These are phyloP conservation scores for Drosophila mettleri DNA, from an alignment of 2,888 invertebrate species.

Conservation along the genomic window DNA sequence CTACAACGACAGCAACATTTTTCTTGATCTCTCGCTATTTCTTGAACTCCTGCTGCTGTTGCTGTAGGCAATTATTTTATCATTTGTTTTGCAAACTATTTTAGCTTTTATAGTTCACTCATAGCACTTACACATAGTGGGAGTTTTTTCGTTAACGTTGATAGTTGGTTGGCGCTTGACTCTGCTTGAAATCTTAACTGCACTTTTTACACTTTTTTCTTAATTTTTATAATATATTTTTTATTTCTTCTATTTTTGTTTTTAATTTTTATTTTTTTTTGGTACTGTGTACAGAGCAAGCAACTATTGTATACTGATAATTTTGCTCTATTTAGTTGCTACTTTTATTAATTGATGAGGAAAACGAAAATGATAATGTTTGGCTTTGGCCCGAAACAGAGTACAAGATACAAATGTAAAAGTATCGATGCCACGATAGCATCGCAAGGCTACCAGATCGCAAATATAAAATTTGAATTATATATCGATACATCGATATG, in stretches of 20 bases:
- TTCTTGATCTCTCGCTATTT: slow-evolving; percentile 26
- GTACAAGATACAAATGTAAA: slow-evolving; percentile 38
- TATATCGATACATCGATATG: slow-evolving; percentile 45
- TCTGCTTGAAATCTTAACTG: slow-evolving; percentile 26
- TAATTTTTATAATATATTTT: slow-evolving; percentile 3
- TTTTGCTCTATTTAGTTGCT: slow-evolving; percentile 37
- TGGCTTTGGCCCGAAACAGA: slow-evolving; percentile 61
- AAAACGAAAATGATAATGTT: slow-evolving; percentile 67
- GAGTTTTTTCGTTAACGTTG: slow-evolving; percentile 30
- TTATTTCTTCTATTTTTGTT: slow-evolving; percentile 4
- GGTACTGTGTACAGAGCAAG: slow-evolving; percentile 46
- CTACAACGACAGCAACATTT: slow-evolving; percentile 31
- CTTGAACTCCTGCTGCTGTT: slow-evolving; percentile 31
- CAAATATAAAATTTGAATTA: not conserved
- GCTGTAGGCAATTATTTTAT: slow-evolving; percentile 35
- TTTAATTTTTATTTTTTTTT: slow-evolving; percentile 8
- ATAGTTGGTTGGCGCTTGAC: slow-evolving; percentile 32
- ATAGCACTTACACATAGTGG: slow-evolving; percentile 53
- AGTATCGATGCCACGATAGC: slow-evolving; percentile 48
- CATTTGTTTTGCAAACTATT: slow-evolving; percentile 21
- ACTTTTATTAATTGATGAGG: slow-evolving; percentile 52
- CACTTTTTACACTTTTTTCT: slow-evolving; percentile 37
- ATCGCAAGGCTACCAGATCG: slow-evolving; percentile 20
- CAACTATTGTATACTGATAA: slow-evolving; percentile 43
- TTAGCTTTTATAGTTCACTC: slow-evolving; percentile 16